Evolutionary conservation across 2,888 invertebrate genomes (phyloP).

Genomic region (Parnassius apollo): DNA sequence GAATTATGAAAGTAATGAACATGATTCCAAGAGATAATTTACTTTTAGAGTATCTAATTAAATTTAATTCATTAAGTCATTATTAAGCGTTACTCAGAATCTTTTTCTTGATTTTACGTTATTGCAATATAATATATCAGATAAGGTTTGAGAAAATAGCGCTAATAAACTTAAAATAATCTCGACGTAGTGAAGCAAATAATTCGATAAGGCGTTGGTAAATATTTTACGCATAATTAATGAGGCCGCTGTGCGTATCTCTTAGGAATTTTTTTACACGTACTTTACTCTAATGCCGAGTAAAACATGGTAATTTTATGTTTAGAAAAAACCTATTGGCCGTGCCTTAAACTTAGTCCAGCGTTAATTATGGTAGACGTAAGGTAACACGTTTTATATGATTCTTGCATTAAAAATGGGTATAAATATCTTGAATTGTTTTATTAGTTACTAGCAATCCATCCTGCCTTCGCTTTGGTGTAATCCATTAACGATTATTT

Average conservation of each 20-base stretch:
- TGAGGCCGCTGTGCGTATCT: conserved; percentile 17
- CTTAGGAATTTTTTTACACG: conserved; percentile 15
- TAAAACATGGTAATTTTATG: conserved; percentile 12
- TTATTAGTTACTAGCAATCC: too few relatives aligned
- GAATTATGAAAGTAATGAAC: too few relatives aligned
- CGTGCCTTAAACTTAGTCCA: too few relatives aligned
- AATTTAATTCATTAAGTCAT: too few relatives aligned
- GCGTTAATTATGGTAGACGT: too few relatives aligned
- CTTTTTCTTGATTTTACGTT: conserved; percentile 2
- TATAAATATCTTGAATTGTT: too few relatives aligned
- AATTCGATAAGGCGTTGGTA: conserved; percentile 18
- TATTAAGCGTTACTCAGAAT: conserved; percentile 2
- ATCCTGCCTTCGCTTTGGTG: too few relatives aligned
- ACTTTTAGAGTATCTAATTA: too few relatives aligned
- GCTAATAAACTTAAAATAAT: conserved; percentile 20
- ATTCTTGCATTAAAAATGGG: too few relatives aligned
- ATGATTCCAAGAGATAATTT: too few relatives aligned
- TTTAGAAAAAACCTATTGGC: conserved; percentile 1
- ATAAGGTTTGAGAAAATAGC: conserved; percentile 1
- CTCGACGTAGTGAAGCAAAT: conserved; percentile 20
- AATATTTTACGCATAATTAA: conserved; percentile 25
- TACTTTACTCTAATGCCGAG: conserved; percentile 12
- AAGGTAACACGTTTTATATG: too few relatives aligned
- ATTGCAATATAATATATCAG: not conserved
- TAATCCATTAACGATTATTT: too few relatives aligned